Base-by-base conservation (phyloP, 2,888 invertebrate species). In the Plemyria rubiginata region DNA sequence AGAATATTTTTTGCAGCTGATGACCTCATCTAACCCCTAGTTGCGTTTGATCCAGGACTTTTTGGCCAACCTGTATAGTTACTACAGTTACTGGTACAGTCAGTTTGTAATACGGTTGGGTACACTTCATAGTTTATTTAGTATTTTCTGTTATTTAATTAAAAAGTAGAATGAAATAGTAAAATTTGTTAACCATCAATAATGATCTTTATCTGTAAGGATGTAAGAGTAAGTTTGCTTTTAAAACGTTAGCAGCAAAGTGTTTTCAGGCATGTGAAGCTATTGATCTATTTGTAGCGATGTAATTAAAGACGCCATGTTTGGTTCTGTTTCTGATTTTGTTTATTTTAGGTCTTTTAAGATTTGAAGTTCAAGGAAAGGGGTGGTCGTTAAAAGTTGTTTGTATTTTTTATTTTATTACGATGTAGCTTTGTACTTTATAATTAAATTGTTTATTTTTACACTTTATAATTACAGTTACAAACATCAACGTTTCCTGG, bases 211-310 rank as follows among this genome's bases (percentile, higher is more conserved):
- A 59, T 0, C 0, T 0, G 12, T 2, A 0, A 4, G 7, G 29
- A 8, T 0, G 4, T 48, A 53, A 29, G 46, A 32, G 2, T 41
- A 16, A 53, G 40, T 48, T 53, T 59, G 13, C 6, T 38, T 9
- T 38, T 12, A 6, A 22, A 16, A 38, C 6, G 22, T 12, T 9
- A 16, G 15, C 22, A 22, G 6, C 56, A 53, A 49, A 59, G 60
- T 67, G 70, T 73, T 77, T 75, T 68, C 72, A 67, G 63, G 66
- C 40, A 63, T 70, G 67, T 56, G 43, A 60, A 71, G 69, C 75
- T 74, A 80, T 82, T 75, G 79, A 82, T 83, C 78, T 81, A 79
- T 81, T 81, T 77, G 75, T 70, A 78, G 80, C 70, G 77, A 71
- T 72, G 77, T 81, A 76, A 77, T 80, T 80, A 78, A 76, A 78